These are phyloP conservation scores for Xenopus laevis DNA, from an alignment of 2,113 vertebrate genomes.

Conservation along the genomic window DNA sequence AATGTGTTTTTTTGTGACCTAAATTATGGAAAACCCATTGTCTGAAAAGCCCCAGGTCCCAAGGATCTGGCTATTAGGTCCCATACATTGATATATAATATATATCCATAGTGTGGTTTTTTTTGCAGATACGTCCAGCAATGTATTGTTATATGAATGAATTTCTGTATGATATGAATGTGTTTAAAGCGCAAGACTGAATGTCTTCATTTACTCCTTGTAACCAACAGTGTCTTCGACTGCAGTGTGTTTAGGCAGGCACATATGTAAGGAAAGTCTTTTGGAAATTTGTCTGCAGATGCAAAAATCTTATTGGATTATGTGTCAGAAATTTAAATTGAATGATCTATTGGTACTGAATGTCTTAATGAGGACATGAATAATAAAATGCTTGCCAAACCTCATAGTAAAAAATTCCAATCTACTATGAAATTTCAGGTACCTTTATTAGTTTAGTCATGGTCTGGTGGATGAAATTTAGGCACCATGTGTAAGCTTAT, in stretches of 20 bases:
- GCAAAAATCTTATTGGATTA: not conserved
- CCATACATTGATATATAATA: too few species aligned
- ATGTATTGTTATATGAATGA: too few species aligned
- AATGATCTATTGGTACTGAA: not conserved
- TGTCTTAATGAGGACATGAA: not conserved
- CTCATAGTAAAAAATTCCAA: constrained; percentile 16
- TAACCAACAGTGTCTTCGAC: too few species aligned
- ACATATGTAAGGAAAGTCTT: not conserved
- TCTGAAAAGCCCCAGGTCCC: too few species aligned
- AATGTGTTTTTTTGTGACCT: too few species aligned
- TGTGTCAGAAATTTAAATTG: not conserved
- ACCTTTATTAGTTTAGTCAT: constrained; percentile 38
- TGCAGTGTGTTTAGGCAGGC: not conserved
- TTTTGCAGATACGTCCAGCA: too few species aligned
- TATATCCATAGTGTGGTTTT: too few species aligned
- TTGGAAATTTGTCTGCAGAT: not conserved
- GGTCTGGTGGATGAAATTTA: constrained; percentile 26
- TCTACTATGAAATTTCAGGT: constrained; percentile 25
- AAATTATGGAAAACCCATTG: too few species aligned
- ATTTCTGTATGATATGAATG: too few species aligned
- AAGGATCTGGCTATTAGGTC: too few species aligned
- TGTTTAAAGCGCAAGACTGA: too few species aligned
- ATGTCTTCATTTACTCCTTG: too few species aligned
- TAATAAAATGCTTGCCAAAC: not conserved
- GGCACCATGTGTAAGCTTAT: constrained; percentile 21